phyloP scores from a whole-genome alignment of 2,797 vertebrate species.

The Poecilia picta region DNA sequence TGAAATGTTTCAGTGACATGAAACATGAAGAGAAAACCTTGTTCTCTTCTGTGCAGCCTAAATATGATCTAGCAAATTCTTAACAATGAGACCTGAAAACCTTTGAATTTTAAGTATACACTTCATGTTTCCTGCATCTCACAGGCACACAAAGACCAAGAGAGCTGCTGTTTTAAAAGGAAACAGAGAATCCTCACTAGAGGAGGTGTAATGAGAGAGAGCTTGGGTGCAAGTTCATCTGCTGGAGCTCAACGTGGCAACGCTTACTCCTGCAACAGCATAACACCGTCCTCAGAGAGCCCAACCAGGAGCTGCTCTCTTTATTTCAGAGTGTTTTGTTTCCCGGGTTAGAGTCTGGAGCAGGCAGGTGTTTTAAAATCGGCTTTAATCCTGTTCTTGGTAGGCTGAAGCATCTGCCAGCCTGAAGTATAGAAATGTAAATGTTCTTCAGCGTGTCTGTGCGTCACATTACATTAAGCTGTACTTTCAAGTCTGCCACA shows the following conservation, averaged over 20 bases:
- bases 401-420: slow-evolving; percentile 14
- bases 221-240: slow-evolving; percentile 43
- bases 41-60: background rate
- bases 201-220: slow-evolving; percentile 54
- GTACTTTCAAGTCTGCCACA: slow-evolving; percentile 32
- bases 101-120: slow-evolving; percentile 8
- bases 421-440: slow-evolving; percentile 7
- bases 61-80: background rate
- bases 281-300: slow-evolving; percentile 34
- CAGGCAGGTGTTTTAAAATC: slow-evolving; percentile 11
- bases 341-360: slow-evolving; percentile 61
- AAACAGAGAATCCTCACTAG: slow-evolving; percentile 47
- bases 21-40: background rate
- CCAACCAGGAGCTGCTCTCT: slow-evolving; percentile 59
- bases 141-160: background rate
- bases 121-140: background rate
- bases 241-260: slow-evolving; percentile 59
- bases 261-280: slow-evolving; percentile 42
- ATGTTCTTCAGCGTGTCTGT: background rate
- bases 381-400: slow-evolving; percentile 28
- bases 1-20: background rate
- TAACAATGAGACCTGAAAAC: background rate
- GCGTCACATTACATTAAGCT: slow-evolving; percentile 14
- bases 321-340: slow-evolving; percentile 76
- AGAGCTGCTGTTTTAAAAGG: slow-evolving; percentile 24